These are phyloP conservation scores for Antheraea pernyi DNA, from an alignment of 1,140 invertebrate genomes.

Conservation along the genomic window DNA sequence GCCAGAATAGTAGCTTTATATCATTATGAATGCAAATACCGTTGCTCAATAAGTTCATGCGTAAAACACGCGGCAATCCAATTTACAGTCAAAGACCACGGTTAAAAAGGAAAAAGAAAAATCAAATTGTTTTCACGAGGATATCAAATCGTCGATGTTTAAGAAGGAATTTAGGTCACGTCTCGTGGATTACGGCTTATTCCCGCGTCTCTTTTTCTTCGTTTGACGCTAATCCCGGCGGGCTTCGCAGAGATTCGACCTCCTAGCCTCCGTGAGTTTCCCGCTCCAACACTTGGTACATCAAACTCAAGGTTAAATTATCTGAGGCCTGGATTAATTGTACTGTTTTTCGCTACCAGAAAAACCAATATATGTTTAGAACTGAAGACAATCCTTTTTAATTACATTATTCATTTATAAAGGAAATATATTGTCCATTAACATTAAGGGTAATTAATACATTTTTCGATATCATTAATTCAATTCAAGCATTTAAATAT, in stretches of 20 bases:
- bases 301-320: conserved; percentile 42
- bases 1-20: conserved; percentile 10
- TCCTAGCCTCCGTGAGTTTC: conserved; percentile 33
- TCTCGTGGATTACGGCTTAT: conserved; percentile 71
- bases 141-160: conserved; percentile 70
- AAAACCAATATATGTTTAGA: too few species aligned
- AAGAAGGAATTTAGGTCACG: conserved; percentile 70
- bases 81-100: conserved; percentile 43
- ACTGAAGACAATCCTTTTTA: background rate
- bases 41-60: conserved; percentile 26
- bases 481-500: too few species aligned
- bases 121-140: conserved; percentile 66
- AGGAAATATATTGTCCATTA: too few species aligned
- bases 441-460: too few species aligned
- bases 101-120: conserved; percentile 47
- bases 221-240: conserved; percentile 68
- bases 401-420: background rate
- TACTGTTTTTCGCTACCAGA: background rate
- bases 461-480: too few species aligned
- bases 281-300: conserved; percentile 26
- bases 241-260: conserved; percentile 49
- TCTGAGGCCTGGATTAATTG: background rate
- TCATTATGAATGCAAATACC: conserved; percentile 10
- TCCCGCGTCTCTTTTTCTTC: conserved; percentile 72
- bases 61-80: conserved; percentile 43